A percentile compares a stretch with the other conserved stretches of the same genome.
phyloP scores from a whole-genome alignment of 1,140 invertebrate species.

The Metopolophium dirhodum region DNA sequence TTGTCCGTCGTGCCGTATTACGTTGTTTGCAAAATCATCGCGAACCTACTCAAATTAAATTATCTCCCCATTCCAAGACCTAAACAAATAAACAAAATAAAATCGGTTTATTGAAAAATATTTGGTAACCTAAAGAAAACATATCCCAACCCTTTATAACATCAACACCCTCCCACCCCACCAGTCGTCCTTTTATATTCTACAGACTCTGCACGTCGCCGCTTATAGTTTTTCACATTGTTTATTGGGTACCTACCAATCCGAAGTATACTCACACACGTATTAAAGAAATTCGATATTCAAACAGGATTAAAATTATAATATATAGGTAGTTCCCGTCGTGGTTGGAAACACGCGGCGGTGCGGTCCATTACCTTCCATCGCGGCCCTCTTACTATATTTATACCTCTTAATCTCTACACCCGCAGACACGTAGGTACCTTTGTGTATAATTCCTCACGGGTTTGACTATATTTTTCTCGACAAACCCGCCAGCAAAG shows the following conservation, averaged over 20 bases:
- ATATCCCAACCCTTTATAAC: not conserved
- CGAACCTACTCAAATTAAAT: not conserved
- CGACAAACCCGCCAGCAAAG: not conserved
- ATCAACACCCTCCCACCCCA: no score
- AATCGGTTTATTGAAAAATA: not conserved
- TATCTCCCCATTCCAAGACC: not conserved
- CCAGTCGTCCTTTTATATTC: not conserved
- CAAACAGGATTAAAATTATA: not conserved
- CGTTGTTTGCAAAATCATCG: not conserved
- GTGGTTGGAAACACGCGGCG: not conserved
- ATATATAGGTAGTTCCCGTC: not conserved
- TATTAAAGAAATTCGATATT: conserved; percentile 10
- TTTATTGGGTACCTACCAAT: not conserved
- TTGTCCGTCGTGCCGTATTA: not conserved
- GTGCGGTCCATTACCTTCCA: not conserved
- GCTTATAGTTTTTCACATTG: not conserved
- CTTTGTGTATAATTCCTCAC: not conserved
- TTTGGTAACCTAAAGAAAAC: not conserved
- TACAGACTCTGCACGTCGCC: not conserved
- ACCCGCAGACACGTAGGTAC: not conserved
- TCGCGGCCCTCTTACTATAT: not conserved
- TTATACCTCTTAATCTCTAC: not conserved
- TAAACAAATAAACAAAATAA: not conserved
- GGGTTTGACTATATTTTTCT: not conserved
- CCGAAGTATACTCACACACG: not conserved